Conservation (phyloP, 1,140 invertebrate genomes). For the Ephestia elutella region DNA sequence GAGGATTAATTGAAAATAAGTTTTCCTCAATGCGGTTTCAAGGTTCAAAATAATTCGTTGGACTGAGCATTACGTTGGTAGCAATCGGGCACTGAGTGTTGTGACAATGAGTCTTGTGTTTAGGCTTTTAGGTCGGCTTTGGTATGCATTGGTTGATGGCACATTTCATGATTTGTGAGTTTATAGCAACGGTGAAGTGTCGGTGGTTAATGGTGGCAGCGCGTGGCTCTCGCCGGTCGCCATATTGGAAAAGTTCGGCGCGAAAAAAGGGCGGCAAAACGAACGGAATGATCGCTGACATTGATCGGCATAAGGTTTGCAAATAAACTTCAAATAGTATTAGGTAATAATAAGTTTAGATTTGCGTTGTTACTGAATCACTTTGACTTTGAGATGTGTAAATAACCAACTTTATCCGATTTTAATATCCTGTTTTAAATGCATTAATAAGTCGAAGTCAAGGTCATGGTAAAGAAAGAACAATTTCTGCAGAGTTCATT, state of each 20-base stretch:
- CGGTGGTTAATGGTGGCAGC: conserved; percentile 72
- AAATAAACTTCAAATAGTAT: too few relatives aligned
- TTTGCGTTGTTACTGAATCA: too few relatives aligned
- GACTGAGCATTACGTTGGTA: conserved; percentile 45
- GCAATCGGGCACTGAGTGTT: conserved; percentile 30
- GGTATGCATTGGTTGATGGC: conserved; percentile 30
- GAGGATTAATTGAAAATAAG: conserved; percentile 51
- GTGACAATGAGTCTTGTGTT: conserved; percentile 40
- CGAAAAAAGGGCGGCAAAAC: conserved; percentile 53
- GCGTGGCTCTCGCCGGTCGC: conserved; percentile 62
- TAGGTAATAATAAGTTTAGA: too few relatives aligned
- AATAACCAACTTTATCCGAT: too few relatives aligned
- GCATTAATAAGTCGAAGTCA: too few relatives aligned
- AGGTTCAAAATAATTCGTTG: conserved; percentile 63
- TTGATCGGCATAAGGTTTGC: neutral
- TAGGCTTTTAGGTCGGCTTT: conserved; percentile 30
- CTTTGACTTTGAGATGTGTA: too few relatives aligned
- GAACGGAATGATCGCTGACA: conserved; percentile 23
- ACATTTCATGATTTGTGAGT: conserved; percentile 74
- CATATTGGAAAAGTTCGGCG: conserved; percentile 73
- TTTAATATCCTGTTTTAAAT: too few relatives aligned
- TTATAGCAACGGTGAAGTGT: conserved; percentile 74
- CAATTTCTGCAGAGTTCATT: too few relatives aligned
- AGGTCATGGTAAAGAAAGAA: too few relatives aligned
- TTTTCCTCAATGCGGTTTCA: conserved; percentile 43